Conservation (phyloP, 2,888 invertebrate genomes). For the Ypsolopha scabrella region DNA sequence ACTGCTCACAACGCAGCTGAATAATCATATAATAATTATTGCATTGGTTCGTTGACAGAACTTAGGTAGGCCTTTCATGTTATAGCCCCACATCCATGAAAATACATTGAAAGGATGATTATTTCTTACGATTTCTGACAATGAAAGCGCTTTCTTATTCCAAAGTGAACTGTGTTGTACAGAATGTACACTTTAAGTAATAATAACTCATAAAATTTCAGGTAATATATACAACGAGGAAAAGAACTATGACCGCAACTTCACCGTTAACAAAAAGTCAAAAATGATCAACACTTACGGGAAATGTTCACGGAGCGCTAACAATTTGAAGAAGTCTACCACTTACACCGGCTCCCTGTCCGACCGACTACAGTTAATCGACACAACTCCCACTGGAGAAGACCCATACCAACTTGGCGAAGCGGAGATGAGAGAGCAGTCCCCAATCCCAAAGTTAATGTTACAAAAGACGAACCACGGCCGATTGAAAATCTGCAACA, state of each 20-base stretch:
- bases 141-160: no score
- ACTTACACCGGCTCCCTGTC: conserved; percentile 48
- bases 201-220: conserved; percentile 16
- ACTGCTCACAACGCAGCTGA: no score
- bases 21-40: no score
- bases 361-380: conserved; percentile 48
- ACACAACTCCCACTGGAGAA: conserved; percentile 56
- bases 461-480: conserved; percentile 47
- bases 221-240: conserved; percentile 33
- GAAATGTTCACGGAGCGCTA: conserved; percentile 25
- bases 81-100: no score
- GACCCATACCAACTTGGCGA: conserved; percentile 59
- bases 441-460: conserved; percentile 59
- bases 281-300: conserved; percentile 51
- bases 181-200: no score
- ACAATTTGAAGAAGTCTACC: conserved; percentile 24
- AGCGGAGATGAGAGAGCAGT: conserved; percentile 57
- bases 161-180: not conserved
- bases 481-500: conserved; percentile 34
- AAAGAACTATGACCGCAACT: conserved; percentile 25
- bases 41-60: no score
- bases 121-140: no score
- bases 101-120: no score
- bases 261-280: conserved; percentile 42
- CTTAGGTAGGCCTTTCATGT: no score